Evolutionary conservation across 2,113 vertebrate species (phyloP), one percentile per base, ranked within the genome.

Genomic region (Chionomys nivalis): DNA sequence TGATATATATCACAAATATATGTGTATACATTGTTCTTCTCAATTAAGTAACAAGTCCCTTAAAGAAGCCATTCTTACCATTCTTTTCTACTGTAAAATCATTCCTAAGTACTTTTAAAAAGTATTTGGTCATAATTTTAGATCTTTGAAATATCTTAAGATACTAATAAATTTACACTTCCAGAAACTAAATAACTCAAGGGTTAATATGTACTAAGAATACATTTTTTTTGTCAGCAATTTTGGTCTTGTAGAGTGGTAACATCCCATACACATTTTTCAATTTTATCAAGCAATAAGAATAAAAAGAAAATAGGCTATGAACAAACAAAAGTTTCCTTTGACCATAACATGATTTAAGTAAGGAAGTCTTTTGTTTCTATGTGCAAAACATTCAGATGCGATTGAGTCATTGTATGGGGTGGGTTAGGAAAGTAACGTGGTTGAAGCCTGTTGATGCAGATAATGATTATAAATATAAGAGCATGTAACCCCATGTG

Each of bases 241-340:
- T 83, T 90, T 96, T 94, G 78, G 17, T 82, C 76, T 85, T 93
- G 68, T 42, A 81, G 16, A 87, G 12, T 87, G 44, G 39, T 9
- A 61, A 19, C 23, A 78, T 85, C 44, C 85, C 72, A 86, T 70
- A 77, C 21, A 87, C 24, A 42, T 55, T 87, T 66, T 55, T 83
- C 21, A 87, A 85, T 86, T 79, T 89, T 87, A 91, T 49, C 66
- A 8, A 78, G 42, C 68, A 86, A 76, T 88, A 72, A 68, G 76
- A 93, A 83, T 82, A 89, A 92, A 86, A 92, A 5, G 12, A 33
- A 26, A 92, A 58, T 14, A 36, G 88, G 55, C n/a, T 68, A 44
- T 79, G 19, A 77, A 97, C 26, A 76, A 92, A 96, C 91, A 96
- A 96, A 97, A 94, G 89, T 61, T 94, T 94, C 58, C 55, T 97